A percentile compares a stretch with the other conserved stretches of the same genome.
phyloP scores from a whole-genome alignment of 1,140 invertebrate genomes.

The Neodiprion fabricii region DNA sequence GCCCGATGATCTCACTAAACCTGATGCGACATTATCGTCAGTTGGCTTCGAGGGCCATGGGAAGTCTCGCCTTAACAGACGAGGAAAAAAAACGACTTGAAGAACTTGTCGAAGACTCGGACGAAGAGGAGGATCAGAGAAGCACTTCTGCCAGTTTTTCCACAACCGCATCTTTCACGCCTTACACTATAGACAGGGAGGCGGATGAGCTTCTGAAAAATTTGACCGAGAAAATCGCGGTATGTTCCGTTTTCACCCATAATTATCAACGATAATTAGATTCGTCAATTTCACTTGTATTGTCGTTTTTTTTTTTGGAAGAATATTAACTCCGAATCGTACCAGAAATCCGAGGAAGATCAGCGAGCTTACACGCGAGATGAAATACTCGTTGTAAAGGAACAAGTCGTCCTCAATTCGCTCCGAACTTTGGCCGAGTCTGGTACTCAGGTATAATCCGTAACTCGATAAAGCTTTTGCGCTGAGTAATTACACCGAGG shows the following conservation, averaged over 20 bases:
- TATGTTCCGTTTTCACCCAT: neutral
- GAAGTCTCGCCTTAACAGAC: neutral
- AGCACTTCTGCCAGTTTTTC: neutral
- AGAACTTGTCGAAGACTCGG: neutral
- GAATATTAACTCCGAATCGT: neutral
- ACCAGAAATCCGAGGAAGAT: neutral
- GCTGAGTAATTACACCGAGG: neutral
- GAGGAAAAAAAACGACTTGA: slow-evolving; percentile 9
- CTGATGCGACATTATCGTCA: neutral
- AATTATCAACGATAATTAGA: too few species aligned
- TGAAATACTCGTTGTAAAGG: neutral
- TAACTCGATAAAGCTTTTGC: neutral
- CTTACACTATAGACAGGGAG: neutral
- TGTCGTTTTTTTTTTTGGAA: neutral
- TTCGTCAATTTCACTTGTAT: too few species aligned
- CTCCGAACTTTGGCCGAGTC: slow-evolving; percentile 2
- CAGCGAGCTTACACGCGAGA: neutral
- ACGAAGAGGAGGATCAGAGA: neutral
- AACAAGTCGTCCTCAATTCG: neutral
- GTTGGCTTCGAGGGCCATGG: slow-evolving; percentile 5
- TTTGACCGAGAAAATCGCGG: neutral
- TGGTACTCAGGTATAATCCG: neutral
- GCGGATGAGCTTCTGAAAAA: neutral
- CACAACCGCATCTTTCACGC: neutral
- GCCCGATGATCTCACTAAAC: neutral